Conservation (phyloP, 2,113 vertebrate genomes). For the Caranx ignobilis region DNA sequence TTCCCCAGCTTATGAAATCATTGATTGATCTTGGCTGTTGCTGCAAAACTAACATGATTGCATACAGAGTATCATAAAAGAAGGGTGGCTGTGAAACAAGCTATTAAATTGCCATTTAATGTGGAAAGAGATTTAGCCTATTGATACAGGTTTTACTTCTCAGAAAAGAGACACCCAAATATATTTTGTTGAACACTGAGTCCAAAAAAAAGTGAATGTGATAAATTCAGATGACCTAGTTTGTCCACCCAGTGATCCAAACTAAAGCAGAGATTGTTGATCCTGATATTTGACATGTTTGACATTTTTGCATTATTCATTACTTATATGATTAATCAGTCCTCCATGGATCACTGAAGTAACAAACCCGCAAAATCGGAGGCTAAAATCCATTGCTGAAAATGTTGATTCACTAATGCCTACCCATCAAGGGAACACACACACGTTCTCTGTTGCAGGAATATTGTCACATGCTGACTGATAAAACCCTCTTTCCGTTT, state of each 20-base stretch:
- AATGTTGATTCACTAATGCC: constrained; percentile 5
- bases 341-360: background rate
- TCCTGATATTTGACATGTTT: background rate
- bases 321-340: background rate
- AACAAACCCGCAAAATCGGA: constrained; percentile 29
- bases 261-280: too few species aligned
- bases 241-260: too few species aligned
- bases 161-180: too few species aligned
- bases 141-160: too few species aligned
- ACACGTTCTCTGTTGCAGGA: constrained; percentile 30
- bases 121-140: too few species aligned
- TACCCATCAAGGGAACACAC: constrained; percentile 39
- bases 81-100: too few species aligned
- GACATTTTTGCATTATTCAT: background rate
- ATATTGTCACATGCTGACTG: constrained; percentile 35
- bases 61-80: background rate
- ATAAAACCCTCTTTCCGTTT: constrained; percentile 44
- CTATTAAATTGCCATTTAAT: too few species aligned
- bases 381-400: constrained; percentile 18
- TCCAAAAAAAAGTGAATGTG: too few species aligned
- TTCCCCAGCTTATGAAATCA: background rate
- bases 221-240: too few species aligned
- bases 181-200: too few species aligned
- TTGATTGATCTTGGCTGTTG: background rate
- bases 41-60: background rate